A percentile compares a stretch with the other conserved stretches of the same genome.
Conservation (phyloP, 2,888 invertebrate species). For the Scaptomyza flava region DNA sequence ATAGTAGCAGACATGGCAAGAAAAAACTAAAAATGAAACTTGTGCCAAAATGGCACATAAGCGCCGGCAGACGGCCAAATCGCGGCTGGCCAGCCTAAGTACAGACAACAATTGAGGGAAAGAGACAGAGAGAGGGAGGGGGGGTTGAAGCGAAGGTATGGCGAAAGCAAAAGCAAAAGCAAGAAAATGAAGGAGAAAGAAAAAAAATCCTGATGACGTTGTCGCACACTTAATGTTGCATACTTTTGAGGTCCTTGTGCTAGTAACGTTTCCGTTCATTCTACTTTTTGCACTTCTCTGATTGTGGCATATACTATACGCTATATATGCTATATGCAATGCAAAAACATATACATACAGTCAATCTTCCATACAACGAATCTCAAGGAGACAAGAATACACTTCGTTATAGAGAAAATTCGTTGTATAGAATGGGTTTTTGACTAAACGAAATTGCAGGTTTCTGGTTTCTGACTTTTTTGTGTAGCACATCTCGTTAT, state of each 20-base stretch:
- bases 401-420: no score
- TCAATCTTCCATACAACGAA: no score
- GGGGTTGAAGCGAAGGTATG: not conserved
- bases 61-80: slow-evolving; percentile 29
- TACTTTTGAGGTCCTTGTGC: slow-evolving; percentile 78
- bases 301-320: not conserved
- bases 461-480: no score
- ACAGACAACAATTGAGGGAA: not conserved
- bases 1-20: slow-evolving; percentile 39
- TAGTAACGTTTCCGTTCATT: slow-evolving; percentile 77
- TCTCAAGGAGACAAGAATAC: no score
- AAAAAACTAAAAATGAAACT: slow-evolving; percentile 26
- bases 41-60: slow-evolving; percentile 70
- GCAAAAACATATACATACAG: no score
- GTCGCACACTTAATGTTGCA: slow-evolving; percentile 73
- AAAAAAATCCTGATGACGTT: slow-evolving; percentile 39
- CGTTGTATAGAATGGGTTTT: no score
- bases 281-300: slow-evolving; percentile 58
- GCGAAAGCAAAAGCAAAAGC: not conserved
- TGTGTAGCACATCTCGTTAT: no score
- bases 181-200: no score
- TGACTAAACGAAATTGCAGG: no score
- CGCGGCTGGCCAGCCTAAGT: slow-evolving; percentile 20
- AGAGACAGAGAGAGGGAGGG: not conserved
- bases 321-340: not conserved